Conservation (phyloP, 2,888 invertebrate species). For the Lepidonotus clava region DNA sequence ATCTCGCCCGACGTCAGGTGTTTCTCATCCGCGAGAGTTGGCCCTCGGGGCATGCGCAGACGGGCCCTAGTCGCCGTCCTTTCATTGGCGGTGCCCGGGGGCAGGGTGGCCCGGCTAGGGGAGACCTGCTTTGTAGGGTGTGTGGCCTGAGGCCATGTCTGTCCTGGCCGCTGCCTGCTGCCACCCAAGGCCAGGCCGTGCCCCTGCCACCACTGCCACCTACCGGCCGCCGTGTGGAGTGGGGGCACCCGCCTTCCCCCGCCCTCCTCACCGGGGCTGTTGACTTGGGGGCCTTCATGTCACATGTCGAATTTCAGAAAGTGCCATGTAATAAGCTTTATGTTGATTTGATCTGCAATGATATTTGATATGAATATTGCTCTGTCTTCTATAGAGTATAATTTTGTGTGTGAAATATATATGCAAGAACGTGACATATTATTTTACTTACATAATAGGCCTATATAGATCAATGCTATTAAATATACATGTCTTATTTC, state of each 20-base stretch:
- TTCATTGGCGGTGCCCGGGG: slow-evolving; percentile 30
- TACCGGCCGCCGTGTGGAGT: background rate
- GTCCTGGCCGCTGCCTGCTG: slow-evolving; percentile 15
- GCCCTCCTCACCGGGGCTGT: background rate
- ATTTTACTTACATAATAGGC: too few relatives aligned
- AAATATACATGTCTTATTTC: too few relatives aligned
- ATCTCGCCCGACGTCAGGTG: slow-evolving; percentile 39
- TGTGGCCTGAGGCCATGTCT: slow-evolving; percentile 13
- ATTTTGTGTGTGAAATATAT: too few relatives aligned
- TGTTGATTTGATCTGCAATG: too few relatives aligned
- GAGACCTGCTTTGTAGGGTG: background rate
- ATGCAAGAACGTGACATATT: too few relatives aligned
- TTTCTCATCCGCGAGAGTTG: slow-evolving; percentile 50
- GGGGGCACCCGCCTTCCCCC: background rate
- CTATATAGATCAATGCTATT: too few relatives aligned
- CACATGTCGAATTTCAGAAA: too few relatives aligned
- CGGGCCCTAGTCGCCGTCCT: slow-evolving; percentile 22
- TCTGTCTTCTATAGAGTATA: too few relatives aligned
- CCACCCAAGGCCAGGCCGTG: background rate
- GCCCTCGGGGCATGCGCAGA: slow-evolving; percentile 41
- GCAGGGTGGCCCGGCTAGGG: slow-evolving; percentile 1
- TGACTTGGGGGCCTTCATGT: too few relatives aligned
- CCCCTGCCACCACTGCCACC: background rate
- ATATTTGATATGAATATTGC: too few relatives aligned
- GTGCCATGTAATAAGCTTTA: too few relatives aligned